Evolutionary conservation across 2,113 vertebrate species (phyloP).

Genomic region (Trogon melanurus): DNA sequence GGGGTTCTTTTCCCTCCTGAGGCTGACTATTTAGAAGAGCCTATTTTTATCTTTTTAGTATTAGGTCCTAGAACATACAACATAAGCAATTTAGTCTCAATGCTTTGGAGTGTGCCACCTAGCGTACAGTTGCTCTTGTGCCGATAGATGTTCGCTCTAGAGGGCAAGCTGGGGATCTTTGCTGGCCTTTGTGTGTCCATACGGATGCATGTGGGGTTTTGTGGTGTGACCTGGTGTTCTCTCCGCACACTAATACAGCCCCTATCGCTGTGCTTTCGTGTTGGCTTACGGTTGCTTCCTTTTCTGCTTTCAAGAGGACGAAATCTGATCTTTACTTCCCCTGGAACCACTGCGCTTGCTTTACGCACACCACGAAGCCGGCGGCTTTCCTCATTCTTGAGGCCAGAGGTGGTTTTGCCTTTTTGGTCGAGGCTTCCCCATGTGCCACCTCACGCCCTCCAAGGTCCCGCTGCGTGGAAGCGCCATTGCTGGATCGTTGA

Average conservation of each 20-base stretch:
- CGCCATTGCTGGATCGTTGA: accelerated
- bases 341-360: neutral
- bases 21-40: neutral
- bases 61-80: neutral
- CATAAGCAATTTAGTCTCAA: neutral
- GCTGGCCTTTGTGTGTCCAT: neutral
- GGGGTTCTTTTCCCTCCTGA: neutral
- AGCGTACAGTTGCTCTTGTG: neutral
- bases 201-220: accelerated
- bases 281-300: neutral
- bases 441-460: accelerated
- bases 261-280: neutral
- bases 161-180: neutral
- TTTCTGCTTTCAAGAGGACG: neutral
- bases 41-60: neutral
- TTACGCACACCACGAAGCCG: accelerated
- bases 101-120: neutral
- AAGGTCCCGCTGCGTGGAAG: neutral
- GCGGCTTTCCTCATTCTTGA: neutral
- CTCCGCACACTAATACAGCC: neutral
- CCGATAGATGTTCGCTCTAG: neutral
- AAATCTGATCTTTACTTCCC: neutral
- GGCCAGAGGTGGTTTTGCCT: neutral
- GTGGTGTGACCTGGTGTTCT: neutral
- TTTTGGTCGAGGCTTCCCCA: neutral